These are phyloP conservation scores for Hippopotamyrus pictus DNA, from an alignment of 2,797 vertebrate genomes.

Conservation along the genomic window DNA sequence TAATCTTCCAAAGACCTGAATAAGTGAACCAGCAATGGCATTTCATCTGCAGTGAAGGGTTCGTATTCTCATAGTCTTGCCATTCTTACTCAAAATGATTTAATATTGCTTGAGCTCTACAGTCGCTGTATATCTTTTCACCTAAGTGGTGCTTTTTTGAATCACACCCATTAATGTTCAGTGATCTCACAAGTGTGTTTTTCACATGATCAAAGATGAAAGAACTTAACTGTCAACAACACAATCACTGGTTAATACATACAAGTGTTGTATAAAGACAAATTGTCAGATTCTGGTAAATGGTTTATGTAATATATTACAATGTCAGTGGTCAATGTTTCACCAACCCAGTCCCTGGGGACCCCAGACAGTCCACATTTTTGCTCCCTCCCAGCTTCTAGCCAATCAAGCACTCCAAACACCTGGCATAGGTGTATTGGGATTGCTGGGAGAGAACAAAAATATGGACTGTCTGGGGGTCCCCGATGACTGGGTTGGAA, in stretches of 20 bases:
- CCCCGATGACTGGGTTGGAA: background rate
- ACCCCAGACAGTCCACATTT: background rate
- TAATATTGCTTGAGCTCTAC: background rate
- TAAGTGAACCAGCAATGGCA: background rate
- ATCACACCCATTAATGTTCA: background rate
- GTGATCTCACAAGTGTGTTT: background rate
- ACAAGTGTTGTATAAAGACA: background rate
- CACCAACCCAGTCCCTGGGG: background rate
- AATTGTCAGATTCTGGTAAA: background rate
- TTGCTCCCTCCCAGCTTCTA: background rate
- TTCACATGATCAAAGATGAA: background rate
- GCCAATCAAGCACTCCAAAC: background rate
- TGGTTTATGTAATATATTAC: background rate
- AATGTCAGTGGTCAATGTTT: background rate
- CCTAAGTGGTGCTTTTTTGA: background rate
- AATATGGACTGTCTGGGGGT: background rate
- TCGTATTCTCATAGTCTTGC: background rate
- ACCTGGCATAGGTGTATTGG: background rate
- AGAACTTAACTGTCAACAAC: background rate
- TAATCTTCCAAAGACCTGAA: background rate
- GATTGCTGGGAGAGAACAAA: background rate
- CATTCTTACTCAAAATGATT: background rate
- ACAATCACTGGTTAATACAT: conserved; percentile 2
- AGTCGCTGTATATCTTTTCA: background rate
- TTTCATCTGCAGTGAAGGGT: background rate